Percentiles rank a stretch among this genome's conserved stretches.
Conservation (phyloP, 2,113 vertebrate genomes). For the Nycticebus coucang region DNA sequence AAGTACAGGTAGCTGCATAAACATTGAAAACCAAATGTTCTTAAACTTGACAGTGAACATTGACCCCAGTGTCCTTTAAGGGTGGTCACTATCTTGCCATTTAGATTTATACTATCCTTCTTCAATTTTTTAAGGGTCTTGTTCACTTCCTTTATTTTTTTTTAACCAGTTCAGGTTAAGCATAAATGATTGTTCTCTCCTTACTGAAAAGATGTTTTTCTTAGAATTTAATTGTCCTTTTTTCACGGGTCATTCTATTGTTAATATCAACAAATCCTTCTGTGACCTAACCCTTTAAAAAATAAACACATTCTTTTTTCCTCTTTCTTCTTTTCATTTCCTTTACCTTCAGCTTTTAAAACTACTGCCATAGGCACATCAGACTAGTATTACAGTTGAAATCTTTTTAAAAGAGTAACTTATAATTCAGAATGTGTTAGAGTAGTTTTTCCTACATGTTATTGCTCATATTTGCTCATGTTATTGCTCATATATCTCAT, state of each 20-base stretch:
- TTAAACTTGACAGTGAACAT: background rate
- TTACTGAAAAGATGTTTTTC: conserved; percentile 67
- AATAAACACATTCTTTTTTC: conserved; percentile 58
- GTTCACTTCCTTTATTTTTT: background rate
- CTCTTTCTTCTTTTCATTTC: conserved; percentile 61
- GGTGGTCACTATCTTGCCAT: background rate
- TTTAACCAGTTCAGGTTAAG: conserved; percentile 53
- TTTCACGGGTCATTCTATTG: conserved; percentile 62
- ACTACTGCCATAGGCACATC: background rate
- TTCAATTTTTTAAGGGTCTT: conserved; percentile 31
- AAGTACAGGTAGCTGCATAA: conserved; percentile 33
- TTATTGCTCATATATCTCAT: background rate
- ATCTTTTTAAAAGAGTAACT: conserved; percentile 30
- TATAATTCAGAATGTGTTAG: background rate
- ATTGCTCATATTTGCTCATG: background rate
- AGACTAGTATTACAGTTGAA: background rate
- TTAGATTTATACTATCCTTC: conserved; percentile 2
- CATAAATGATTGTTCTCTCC: conserved; percentile 59
- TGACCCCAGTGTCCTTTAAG: background rate
- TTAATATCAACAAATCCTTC: conserved; percentile 69
- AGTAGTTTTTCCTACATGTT: background rate
- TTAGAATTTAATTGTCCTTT: conserved; percentile 65
- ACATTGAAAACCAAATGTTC: background rate
- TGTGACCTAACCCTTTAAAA: conserved; percentile 63
- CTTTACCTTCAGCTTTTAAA: conserved; percentile 13